Evolutionary conservation across 2,113 vertebrate species (phyloP).

Genomic region (Ammodytes dubius): DNA sequence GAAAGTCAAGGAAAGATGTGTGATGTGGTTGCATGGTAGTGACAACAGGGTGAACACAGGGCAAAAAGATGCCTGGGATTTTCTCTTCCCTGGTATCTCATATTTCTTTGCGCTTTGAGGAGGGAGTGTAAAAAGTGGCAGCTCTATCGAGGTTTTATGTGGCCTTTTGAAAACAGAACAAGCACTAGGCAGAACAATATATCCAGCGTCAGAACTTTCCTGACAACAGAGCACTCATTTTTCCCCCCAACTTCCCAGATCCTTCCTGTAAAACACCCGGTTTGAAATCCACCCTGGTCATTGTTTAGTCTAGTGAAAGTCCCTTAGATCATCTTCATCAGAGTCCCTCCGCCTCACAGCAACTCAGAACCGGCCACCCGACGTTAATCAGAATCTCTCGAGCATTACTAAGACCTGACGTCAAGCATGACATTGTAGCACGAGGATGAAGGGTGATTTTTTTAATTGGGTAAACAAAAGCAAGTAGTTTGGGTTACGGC

Average conservation of each 20-base stretch:
- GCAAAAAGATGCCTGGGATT: conserved; percentile 62
- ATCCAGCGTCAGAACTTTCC: conserved; percentile 68
- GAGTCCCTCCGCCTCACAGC: conserved; percentile 21
- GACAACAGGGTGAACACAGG: conserved; percentile 61
- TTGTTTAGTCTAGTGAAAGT: conserved; percentile 84
- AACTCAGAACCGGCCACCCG: conserved; percentile 37
- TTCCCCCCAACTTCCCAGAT: conserved; percentile 57
- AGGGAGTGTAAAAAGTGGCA: conserved; percentile 68
- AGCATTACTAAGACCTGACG: conserved; percentile 43
- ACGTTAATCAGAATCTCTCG: conserved; percentile 43
- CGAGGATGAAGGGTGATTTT: conserved; percentile 40
- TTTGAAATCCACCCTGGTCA: conserved; percentile 77
- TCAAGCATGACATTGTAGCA: conserved; percentile 25
- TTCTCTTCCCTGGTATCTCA: conserved; percentile 75
- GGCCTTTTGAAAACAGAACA: conserved; percentile 82
- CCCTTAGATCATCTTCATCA: conserved; percentile 78
- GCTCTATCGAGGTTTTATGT: conserved; percentile 77
- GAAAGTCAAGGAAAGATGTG: conserved; percentile 45
- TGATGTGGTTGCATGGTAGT: conserved; percentile 40
- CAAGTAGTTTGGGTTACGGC: conserved; percentile 33
- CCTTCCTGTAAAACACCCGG: conserved; percentile 70
- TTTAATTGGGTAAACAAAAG: conserved; percentile 57
- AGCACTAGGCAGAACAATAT: conserved; percentile 78
- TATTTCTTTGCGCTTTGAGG: conserved; percentile 77
- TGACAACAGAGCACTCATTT: conserved; percentile 72